Evolutionary conservation across 2,113 vertebrate genomes (phyloP).

Genomic region (Clupea harengus): DNA sequence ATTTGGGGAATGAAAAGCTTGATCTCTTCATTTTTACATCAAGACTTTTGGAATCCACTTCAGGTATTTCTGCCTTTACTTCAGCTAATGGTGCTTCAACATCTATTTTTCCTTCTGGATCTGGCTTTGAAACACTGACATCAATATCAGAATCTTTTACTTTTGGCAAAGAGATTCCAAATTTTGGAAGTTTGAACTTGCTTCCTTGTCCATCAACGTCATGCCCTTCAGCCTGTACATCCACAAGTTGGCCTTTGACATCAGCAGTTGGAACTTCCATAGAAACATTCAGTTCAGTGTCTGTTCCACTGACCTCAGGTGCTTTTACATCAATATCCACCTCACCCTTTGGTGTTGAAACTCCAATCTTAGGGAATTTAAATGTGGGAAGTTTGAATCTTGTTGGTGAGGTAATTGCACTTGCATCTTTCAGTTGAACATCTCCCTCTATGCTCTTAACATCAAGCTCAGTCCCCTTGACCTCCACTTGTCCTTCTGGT

Average conservation of each 20-base stretch:
- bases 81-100: neutral
- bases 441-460: conserved; percentile 30
- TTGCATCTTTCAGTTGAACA: conserved; percentile 25
- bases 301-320: conserved; percentile 15
- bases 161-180: conserved; percentile 39
- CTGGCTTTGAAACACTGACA: conserved; percentile 11
- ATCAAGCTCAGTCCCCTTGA: conserved; percentile 34
- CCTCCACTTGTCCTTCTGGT: conserved; percentile 43
- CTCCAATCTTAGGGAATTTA: conserved; percentile 45
- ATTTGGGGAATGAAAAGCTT: conserved; percentile 16
- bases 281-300: neutral
- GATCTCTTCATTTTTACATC: conserved; percentile 45
- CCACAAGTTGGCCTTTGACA: conserved; percentile 23
- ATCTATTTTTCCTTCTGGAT: neutral
- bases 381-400: conserved; percentile 18
- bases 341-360: conserved; percentile 21
- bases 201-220: conserved; percentile 25
- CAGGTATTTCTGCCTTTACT: neutral
- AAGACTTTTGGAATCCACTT: conserved; percentile 16
- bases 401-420: conserved; percentile 30
- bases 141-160: conserved; percentile 29
- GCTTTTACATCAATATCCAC: conserved; percentile 20
- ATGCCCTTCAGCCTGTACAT: too few relatives aligned
- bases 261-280: conserved; percentile 12
- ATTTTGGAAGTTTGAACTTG: conserved; percentile 40